A percentile compares a stretch with the other conserved stretches of the same genome.
Conservation (phyloP, 2,888 invertebrate species). For the Trisateles emortualis region DNA sequence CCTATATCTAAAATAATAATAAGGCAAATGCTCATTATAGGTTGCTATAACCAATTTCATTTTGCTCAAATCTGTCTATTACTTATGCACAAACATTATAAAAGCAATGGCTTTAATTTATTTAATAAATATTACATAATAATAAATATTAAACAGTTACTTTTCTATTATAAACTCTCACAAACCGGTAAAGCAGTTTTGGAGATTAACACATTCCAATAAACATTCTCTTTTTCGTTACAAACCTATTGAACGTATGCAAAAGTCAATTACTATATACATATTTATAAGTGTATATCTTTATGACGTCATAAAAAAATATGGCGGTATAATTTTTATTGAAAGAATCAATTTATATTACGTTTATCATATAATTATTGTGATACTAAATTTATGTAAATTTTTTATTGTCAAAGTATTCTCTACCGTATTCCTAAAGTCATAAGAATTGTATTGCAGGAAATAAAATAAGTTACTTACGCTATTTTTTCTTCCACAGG, state of each 20-base stretch:
- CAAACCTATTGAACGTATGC: conserved; percentile 27
- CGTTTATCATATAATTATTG: conserved; percentile 7
- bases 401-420: background rate
- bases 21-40: too few species aligned
- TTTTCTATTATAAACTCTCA: conserved; percentile 10
- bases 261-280: conserved; percentile 32
- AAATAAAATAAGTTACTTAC: conserved; percentile 11
- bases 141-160: conserved; percentile 9
- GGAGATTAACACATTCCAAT: conserved; percentile 36
- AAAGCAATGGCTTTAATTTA: too few species aligned
- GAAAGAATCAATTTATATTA: conserved; percentile 35
- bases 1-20: too few species aligned
- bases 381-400: conserved; percentile 17
- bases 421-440: background rate
- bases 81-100: too few species aligned
- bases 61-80: too few species aligned
- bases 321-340: conserved; percentile 25
- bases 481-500: conserved; percentile 87
- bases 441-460: background rate
- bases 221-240: conserved; percentile 17
- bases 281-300: conserved; percentile 32
- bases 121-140: too few species aligned
- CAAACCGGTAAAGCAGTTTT: conserved; percentile 18
- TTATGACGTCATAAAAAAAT: conserved; percentile 25
- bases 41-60: too few species aligned